phyloP scores from a whole-genome alignment of 2,797 vertebrate species.

The Spinus pinus region DNA sequence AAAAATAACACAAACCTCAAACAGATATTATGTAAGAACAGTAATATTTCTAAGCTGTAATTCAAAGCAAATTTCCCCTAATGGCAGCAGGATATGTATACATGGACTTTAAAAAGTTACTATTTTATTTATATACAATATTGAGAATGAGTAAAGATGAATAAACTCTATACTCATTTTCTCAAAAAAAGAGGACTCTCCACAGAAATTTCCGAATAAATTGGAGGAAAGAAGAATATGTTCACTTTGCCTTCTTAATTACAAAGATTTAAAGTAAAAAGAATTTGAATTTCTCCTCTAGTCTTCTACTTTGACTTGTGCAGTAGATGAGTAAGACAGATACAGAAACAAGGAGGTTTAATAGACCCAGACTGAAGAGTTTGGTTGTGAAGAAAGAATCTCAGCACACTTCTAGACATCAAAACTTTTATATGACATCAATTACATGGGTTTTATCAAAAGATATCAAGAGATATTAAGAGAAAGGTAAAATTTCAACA shows the following conservation, averaged over 20 bases:
- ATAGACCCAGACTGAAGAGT: neutral
- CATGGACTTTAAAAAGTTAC: neutral
- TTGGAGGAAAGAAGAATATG: neutral
- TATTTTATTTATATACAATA: neutral
- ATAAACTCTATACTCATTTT: neutral
- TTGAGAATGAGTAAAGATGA: neutral
- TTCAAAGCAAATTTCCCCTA: neutral
- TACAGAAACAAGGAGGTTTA: neutral
- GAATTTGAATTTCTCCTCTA: neutral
- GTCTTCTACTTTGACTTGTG: neutral
- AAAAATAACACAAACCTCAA: neutral
- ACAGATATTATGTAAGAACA: neutral
- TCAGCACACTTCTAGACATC: neutral
- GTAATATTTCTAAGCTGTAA: neutral
- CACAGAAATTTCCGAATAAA: neutral
- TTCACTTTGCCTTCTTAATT: neutral
- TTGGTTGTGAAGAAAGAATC: neutral
- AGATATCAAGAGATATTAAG: neutral
- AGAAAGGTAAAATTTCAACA: neutral
- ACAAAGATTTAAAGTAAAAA: neutral
- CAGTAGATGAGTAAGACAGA: neutral
- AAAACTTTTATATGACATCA: rapidly evolving
- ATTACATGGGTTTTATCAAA: neutral
- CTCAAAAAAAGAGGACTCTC: neutral
- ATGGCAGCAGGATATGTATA: neutral